Evolutionary conservation across 1,140 invertebrate species (phyloP).

Genomic region (Lasioglossum albipes): DNA sequence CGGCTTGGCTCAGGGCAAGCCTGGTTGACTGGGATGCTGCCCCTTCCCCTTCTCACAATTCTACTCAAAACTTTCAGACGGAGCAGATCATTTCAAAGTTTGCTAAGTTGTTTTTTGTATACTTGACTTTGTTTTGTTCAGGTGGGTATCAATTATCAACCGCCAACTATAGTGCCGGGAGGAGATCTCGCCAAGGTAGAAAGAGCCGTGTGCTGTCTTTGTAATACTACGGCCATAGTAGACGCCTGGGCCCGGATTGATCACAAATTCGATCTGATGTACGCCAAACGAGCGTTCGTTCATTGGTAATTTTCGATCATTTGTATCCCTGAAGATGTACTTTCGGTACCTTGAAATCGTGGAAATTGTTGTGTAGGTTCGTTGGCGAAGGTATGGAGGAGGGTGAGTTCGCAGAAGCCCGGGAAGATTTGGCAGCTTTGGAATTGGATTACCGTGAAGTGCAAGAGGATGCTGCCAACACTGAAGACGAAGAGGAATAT

Average conservation of each 20-base stretch:
- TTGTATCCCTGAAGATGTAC: too few species aligned
- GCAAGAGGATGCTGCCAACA: conserved; percentile 70
- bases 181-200: conserved; percentile 84
- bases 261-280: conserved; percentile 89
- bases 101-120: too few species aligned
- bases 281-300: conserved; percentile 88
- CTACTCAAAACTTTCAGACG: too few species aligned
- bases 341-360: too few species aligned
- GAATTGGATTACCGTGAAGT: conserved; percentile 86
- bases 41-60: too few species aligned
- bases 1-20: too few species aligned
- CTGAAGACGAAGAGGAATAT: conserved; percentile 66
- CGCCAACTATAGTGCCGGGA: conserved; percentile 87
- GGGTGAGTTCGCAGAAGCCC: conserved; percentile 87
- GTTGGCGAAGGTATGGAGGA: conserved; percentile 92
- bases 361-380: conserved; percentile 54
- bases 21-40: too few species aligned
- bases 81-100: too few species aligned
- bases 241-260: conserved; percentile 87
- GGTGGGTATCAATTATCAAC: conserved; percentile 87
- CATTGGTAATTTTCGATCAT: conserved; percentile 82
- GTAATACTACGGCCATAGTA: conserved; percentile 89
- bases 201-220: conserved; percentile 88
- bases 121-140: conserved; percentile 36
- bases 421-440: conserved; percentile 88